Conservation (phyloP, 2,888 invertebrate genomes). For the Altica lythri region DNA sequence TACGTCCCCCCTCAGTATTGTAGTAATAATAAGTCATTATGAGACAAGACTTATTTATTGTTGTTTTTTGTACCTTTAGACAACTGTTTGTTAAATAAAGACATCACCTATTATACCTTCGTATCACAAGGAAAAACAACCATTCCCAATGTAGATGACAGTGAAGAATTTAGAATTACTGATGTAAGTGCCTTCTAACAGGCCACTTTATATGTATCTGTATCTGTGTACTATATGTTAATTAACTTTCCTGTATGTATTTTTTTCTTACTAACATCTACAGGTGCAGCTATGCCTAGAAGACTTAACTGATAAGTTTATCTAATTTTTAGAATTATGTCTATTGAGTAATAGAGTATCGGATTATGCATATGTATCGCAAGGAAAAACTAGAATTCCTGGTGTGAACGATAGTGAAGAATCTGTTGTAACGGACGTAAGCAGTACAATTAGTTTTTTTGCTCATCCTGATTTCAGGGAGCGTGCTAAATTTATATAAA, state of each 20-base stretch:
- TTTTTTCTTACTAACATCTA: constrained; percentile 15
- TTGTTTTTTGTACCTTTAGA: constrained; percentile 60
- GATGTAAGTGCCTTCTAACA: constrained; percentile 72
- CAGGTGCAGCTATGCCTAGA: constrained; percentile 28
- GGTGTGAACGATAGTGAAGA: constrained; percentile 93
- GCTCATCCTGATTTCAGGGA: constrained; percentile 16
- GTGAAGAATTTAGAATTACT: constrained; percentile 86
- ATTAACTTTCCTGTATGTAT: constrained; percentile 1
- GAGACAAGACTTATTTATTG: constrained; percentile 22
- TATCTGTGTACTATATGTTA: constrained; percentile 13
- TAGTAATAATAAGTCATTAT: constrained; percentile 16
- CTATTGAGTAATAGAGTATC: constrained; percentile 82
- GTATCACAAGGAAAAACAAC: constrained; percentile 96
- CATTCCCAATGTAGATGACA: constrained; percentile 95
- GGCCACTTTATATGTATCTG: constrained; percentile 23
- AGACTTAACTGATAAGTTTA: constrained; percentile 19
- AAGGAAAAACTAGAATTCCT: constrained; percentile 93
- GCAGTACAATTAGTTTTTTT: constrained; percentile 24
- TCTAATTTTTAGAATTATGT: constrained; percentile 73
- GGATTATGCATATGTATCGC: constrained; percentile 89
- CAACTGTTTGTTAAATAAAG: constrained; percentile 79
- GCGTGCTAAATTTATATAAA: constrained; percentile 14
- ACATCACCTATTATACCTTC: constrained; percentile 93
- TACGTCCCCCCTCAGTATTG: too few species aligned
- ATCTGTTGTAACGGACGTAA: constrained; percentile 86